phyloP scores from a whole-genome alignment of 1,140 invertebrate species.

The Myzus persicae region DNA sequence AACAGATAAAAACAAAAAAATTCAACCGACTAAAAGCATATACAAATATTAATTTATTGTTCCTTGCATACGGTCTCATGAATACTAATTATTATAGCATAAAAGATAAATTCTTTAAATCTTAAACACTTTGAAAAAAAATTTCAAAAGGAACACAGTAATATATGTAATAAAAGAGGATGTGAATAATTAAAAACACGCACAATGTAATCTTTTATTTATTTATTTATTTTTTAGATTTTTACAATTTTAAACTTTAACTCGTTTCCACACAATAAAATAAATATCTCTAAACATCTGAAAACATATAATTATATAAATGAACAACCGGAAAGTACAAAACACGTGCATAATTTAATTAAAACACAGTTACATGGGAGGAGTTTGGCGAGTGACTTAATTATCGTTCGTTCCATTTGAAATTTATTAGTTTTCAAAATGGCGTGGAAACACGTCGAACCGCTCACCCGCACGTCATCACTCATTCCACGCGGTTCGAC shows the following conservation, averaged over 20 bases:
- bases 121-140: neutral
- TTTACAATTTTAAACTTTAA: neutral
- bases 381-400: slow-evolving; percentile 24
- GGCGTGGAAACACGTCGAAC: neutral
- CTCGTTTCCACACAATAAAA: neutral
- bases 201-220: slow-evolving; percentile 5
- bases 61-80: neutral
- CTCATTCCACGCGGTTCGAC: neutral
- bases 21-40: neutral
- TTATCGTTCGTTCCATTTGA: slow-evolving; percentile 23
- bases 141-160: neutral
- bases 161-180: neutral
- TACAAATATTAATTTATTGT: neutral
- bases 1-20: slow-evolving; percentile 8
- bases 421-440: slow-evolving; percentile 44
- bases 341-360: slow-evolving; percentile 36
- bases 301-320: neutral
- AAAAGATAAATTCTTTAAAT: neutral
- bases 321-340: slow-evolving; percentile 22
- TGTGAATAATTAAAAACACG: slow-evolving; percentile 19
- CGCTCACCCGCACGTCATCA: neutral
- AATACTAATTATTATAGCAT: slow-evolving; percentile 1
- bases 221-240: neutral
- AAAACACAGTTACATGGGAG: slow-evolving; percentile 23
- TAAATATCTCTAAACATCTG: neutral